These are phyloP conservation scores for Rhimphoctona megacephalus DNA, from an alignment of 2,888 invertebrate genomes.

Conservation along the genomic window DNA sequence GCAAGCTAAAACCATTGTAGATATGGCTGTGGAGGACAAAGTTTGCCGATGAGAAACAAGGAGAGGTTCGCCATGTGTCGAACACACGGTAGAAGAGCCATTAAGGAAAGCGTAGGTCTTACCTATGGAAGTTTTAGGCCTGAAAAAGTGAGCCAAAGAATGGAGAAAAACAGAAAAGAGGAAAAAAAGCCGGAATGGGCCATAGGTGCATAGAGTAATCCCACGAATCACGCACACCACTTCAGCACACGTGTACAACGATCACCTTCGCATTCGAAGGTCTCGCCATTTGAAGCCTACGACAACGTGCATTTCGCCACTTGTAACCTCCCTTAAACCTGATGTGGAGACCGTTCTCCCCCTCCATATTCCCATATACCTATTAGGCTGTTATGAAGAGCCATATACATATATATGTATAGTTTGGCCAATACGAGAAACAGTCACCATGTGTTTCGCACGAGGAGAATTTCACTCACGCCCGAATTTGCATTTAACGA, in stretches of 20 bases:
- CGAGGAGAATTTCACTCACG: slow-evolving; percentile 64
- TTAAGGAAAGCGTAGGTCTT: background rate
- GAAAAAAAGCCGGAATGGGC: background rate
- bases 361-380: slow-evolving; percentile 40
- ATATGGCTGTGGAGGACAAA: slow-evolving; percentile 44
- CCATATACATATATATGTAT: slow-evolving; percentile 10
- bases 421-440: slow-evolving; percentile 43
- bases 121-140: slow-evolving; percentile 25
- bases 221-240: slow-evolving; percentile 11
- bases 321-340: slow-evolving; percentile 40
- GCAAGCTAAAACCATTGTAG: slow-evolving; percentile 20
- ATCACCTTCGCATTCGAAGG: slow-evolving; percentile 28
- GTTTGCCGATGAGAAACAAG: slow-evolving; percentile 64
- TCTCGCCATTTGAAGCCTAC: slow-evolving; percentile 19
- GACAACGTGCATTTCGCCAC: slow-evolving; percentile 42
- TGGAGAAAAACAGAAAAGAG: slow-evolving; percentile 10
- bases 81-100: slow-evolving; percentile 72
- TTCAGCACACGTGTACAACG: slow-evolving; percentile 24
- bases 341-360: slow-evolving; percentile 19
- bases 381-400: slow-evolving; percentile 48
- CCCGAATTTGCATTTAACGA: slow-evolving; percentile 69
- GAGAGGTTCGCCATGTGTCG: slow-evolving; percentile 76
- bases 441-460: slow-evolving; percentile 63
- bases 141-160: slow-evolving; percentile 15
- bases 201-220: slow-evolving; percentile 17